phyloP scores from a whole-genome alignment of 2,797 vertebrate species.

The Hephaestus fuliginosus region DNA sequence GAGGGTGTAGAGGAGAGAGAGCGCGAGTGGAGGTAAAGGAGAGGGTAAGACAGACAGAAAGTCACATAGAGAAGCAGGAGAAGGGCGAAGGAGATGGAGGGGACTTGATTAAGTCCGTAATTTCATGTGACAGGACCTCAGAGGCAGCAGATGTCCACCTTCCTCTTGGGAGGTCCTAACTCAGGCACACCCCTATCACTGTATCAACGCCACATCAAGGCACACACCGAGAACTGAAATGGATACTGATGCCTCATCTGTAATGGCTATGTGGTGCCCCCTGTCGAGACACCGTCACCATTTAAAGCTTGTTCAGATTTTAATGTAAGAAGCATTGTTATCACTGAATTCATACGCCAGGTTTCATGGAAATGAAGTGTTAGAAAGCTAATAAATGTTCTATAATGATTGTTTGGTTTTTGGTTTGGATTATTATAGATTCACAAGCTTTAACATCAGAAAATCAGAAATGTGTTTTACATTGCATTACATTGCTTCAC shows the following conservation, averaged over 20 bases:
- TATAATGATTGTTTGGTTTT: no score
- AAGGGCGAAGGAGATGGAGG: constrained; percentile 48
- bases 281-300: constrained; percentile 1
- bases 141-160: constrained; percentile 73
- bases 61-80: constrained; percentile 31
- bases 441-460: not conserved
- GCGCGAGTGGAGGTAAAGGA: not conserved
- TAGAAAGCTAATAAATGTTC: not conserved
- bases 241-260: constrained; percentile 27
- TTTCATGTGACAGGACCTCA: constrained; percentile 72
- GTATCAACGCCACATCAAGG: constrained; percentile 61
- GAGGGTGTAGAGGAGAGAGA: constrained; percentile 2
- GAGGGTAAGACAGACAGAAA: constrained; percentile 15
- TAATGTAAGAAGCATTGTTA: not conserved
- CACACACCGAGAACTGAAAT: constrained; percentile 23
- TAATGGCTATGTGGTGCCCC: constrained; percentile 2
- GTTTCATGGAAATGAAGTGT: not conserved
- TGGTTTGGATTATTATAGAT: not conserved
- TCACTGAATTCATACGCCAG: not conserved
- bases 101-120: constrained; percentile 73
- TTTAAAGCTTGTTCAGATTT: not conserved
- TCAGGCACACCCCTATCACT: constrained; percentile 60
- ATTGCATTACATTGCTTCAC: not conserved
- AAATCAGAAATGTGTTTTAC: no score
- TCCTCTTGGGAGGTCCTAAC: constrained; percentile 66